These are phyloP conservation scores for zebrafish (Danio rerio) DNA, from an alignment of 2,113 vertebrate species.

Conservation along the genomic window DNA sequence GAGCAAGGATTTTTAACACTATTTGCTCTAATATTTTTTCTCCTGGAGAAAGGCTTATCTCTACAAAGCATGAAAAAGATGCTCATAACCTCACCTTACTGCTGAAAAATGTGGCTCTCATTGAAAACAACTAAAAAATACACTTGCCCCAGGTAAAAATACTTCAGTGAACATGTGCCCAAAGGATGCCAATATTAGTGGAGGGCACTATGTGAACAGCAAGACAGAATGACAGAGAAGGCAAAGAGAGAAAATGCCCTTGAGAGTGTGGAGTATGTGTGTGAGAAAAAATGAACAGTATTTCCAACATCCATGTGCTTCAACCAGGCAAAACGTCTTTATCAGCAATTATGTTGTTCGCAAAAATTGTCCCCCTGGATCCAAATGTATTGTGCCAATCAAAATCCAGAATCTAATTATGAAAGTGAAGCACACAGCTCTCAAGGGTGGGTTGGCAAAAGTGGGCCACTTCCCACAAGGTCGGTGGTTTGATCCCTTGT, in stretches of 20 bases:
- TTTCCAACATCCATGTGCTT: constrained; percentile 11
- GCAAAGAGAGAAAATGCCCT: constrained; percentile 56
- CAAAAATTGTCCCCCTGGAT: background rate
- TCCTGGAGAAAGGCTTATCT: too few species aligned
- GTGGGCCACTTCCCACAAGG: constrained; percentile 28
- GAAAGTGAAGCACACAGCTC: constrained; percentile 7
- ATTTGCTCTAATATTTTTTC: too few species aligned
- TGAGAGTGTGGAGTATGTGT: constrained; percentile 31
- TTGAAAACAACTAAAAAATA: too few species aligned
- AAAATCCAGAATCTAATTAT: constrained; percentile 29
- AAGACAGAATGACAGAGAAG: constrained; percentile 8
- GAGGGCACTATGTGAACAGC: background rate
- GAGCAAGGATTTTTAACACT: too few species aligned
- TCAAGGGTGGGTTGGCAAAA: constrained; percentile 13
- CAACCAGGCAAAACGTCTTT: background rate
- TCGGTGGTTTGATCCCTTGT: background rate
- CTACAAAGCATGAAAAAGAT: too few species aligned
- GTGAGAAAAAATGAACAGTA: constrained; percentile 8
- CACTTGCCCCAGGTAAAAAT: too few species aligned
- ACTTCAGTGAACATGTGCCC: too few species aligned
- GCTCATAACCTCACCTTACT: too few species aligned
- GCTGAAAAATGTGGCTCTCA: too few species aligned
- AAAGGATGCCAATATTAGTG: too few species aligned
- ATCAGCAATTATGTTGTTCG: constrained; percentile 25
- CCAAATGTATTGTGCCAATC: constrained; percentile 10